Evolutionary conservation across 1,140 invertebrate genomes (phyloP).

Genomic region (Pogonomyrmex barbatus): DNA sequence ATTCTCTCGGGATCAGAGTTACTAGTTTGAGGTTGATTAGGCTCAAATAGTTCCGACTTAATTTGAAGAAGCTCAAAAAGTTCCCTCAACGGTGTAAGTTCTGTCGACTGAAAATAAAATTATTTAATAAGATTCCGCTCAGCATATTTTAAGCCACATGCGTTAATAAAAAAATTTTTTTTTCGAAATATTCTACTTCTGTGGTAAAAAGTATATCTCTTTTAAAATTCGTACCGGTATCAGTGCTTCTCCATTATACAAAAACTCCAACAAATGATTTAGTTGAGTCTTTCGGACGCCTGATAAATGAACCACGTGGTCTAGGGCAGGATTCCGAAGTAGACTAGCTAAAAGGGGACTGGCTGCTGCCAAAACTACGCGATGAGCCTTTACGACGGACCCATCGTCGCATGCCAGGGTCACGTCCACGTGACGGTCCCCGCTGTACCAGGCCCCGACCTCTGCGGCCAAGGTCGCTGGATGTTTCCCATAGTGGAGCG

Average conservation of each 20-base stretch:
- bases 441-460: conserved; percentile 93
- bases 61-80: conserved; percentile 93
- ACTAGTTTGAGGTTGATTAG: conserved; percentile 81
- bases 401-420: conserved; percentile 93
- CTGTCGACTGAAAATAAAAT: conserved; percentile 88
- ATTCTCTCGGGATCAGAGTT: conserved; percentile 84
- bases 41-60: conserved; percentile 90
- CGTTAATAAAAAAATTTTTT: background rate
- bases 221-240: conserved; percentile 88
- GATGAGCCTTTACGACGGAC: conserved; percentile 91
- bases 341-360: conserved; percentile 93
- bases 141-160: background rate
- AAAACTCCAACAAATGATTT: conserved; percentile 92
- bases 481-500: conserved; percentile 95
- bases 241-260: conserved; percentile 94
- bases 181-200: background rate
- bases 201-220: background rate
- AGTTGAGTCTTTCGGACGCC: conserved; percentile 92
- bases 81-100: conserved; percentile 93
- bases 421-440: conserved; percentile 93
- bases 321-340: conserved; percentile 89
- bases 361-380: conserved; percentile 93
- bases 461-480: conserved; percentile 95
- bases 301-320: conserved; percentile 91
- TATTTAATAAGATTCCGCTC: background rate